A percentile compares a stretch with the other conserved stretches of the same genome.
phyloP scores from a whole-genome alignment of 2,113 vertebrate genomes.

The Lanius ludovicianus region DNA sequence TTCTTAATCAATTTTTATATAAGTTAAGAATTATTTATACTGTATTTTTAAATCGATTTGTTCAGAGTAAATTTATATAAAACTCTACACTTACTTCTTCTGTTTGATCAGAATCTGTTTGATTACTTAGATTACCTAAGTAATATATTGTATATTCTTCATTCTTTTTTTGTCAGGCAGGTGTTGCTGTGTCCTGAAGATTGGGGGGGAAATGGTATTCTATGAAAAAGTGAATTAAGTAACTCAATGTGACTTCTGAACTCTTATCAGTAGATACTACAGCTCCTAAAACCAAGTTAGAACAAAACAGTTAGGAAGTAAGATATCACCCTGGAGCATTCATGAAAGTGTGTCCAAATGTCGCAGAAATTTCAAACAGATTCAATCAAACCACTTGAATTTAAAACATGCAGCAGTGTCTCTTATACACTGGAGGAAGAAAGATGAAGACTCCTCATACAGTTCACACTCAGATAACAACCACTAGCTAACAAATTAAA shows the following conservation, averaged over 20 bases:
- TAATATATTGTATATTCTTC: background rate
- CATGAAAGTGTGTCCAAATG: background rate
- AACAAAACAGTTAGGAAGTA: background rate
- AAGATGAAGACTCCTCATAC: background rate
- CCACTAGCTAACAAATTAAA: background rate
- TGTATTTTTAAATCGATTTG: conserved; percentile 74
- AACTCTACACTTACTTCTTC: background rate
- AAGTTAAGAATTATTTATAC: conserved; percentile 80
- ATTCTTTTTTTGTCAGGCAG: background rate
- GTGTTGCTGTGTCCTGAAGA: background rate
- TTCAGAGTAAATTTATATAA: conserved; percentile 71
- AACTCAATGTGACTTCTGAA: background rate
- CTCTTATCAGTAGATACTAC: too few relatives aligned
- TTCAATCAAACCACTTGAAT: background rate
- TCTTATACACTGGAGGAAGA: background rate
- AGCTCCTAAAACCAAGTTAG: background rate
- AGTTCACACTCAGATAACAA: background rate
- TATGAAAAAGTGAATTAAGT: background rate
- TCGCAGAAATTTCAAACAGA: background rate
- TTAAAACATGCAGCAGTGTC: accelerated
- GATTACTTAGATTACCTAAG: background rate
- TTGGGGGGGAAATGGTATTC: background rate
- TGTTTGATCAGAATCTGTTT: background rate
- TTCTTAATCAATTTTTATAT: conserved; percentile 72
- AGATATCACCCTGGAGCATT: background rate